Base-by-base conservation (phyloP, 1,140 invertebrate species). In the Gryon sp. region DNA sequence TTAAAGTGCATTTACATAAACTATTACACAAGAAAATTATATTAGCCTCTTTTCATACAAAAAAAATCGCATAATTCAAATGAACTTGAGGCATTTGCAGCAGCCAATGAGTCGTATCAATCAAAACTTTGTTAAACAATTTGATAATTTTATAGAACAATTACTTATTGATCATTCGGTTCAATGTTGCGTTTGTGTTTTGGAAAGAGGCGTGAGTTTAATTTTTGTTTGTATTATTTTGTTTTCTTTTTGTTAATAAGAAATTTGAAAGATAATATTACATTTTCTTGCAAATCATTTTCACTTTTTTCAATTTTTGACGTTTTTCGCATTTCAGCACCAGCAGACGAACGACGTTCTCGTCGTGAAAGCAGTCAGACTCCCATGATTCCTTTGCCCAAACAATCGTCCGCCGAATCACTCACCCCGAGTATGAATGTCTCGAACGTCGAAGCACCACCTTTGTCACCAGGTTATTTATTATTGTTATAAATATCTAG, bases 331-430 rank as follows among this genome's bases (percentile, higher is more conserved):
- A n/a, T 72, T 79, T 50, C 83, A 88, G 87, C 86, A 70, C 82
- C 84, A 48, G 84, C 82, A 46, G 88, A 89, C 36, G 81, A 86
- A 32, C 87, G 86, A 48, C 78, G 85, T 60, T 76, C 78, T 34
- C 83, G 87, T 70, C 80, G 87, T 45, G 83, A 87, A 65, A 88
- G 86, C 75, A 82, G 84, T 19, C 85, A 88, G 73, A 84, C 80
- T 46, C 84, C 83, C 28, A 81, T 84, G 30, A 69, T 80, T 36
- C 81, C 84, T 50, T 78, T 89, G 77, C 80, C 86, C 22, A 89
- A 88, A 74, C 85, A 87, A 76, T 86, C 86, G 73, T 89, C 87
- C 28, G 86, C 86, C 11, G 88, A 88, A 80, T 88, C 88, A 18
- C 79, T 88, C 46, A 76, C 83, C 5, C 73, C 82, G 41, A 84